phyloP scores from a whole-genome alignment of 1,140 invertebrate species.

The Drosophila guanche region DNA sequence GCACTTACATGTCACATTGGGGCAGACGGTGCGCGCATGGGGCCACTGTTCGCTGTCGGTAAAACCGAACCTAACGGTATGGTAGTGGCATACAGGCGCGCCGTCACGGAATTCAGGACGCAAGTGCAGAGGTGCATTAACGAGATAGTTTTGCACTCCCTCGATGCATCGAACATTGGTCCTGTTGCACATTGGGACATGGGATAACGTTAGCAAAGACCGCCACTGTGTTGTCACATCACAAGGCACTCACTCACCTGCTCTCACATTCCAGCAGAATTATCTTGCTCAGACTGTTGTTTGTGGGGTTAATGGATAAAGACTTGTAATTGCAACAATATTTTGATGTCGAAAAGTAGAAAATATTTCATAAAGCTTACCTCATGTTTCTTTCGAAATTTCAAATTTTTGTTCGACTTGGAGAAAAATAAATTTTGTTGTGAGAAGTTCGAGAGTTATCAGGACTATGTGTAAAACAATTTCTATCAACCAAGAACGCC shows the following conservation, averaged over 20 bases:
- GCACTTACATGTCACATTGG: constrained; percentile 40
- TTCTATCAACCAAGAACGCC: background rate
- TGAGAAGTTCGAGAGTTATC: constrained; percentile 3
- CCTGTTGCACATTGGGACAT: background rate
- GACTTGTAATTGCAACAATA: too few relatives aligned
- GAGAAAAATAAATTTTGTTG: constrained; percentile 1
- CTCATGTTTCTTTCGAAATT: too few relatives aligned
- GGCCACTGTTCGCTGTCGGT: constrained; percentile 51
- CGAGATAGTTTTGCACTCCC: constrained; percentile 7
- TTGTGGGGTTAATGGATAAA: too few relatives aligned
- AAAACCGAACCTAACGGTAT: constrained; percentile 50
- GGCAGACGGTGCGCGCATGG: constrained; percentile 42
- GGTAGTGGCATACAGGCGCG: constrained; percentile 18
- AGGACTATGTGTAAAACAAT: constrained; percentile 8
- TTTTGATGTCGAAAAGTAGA: too few relatives aligned
- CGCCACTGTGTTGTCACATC: background rate
- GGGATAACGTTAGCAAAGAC: too few relatives aligned
- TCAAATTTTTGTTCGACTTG: constrained; percentile 6
- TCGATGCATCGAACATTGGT: background rate
- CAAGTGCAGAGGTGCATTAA: constrained; percentile 43
- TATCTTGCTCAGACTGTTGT: too few relatives aligned
- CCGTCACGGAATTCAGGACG: constrained; percentile 34
- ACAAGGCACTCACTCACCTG: constrained; percentile 4
- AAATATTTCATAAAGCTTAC: too few relatives aligned
- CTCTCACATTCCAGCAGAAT: background rate